A percentile compares a stretch with the other conserved stretches of the same genome.
phyloP scores from a whole-genome alignment of 2,888 invertebrate genomes.

The Amiota minor region DNA sequence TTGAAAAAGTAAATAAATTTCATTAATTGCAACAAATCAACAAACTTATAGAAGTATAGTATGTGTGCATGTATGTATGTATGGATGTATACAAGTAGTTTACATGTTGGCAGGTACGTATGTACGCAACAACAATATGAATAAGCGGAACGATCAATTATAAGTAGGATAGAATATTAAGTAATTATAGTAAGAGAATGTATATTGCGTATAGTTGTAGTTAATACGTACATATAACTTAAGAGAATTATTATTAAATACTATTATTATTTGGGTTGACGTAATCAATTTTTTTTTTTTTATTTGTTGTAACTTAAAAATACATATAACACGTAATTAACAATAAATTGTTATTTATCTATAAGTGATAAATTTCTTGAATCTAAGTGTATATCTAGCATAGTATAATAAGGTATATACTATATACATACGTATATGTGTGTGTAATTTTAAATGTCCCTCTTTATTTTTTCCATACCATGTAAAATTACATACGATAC shows the following conservation, averaged over 20 bases:
- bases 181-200: too few species aligned
- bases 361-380: slow-evolving; percentile 21
- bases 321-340: slow-evolving; percentile 1
- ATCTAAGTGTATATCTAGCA: background rate
- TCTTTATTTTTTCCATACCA: background rate
- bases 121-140: slow-evolving; percentile 1
- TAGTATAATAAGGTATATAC: too few species aligned
- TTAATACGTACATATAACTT: background rate
- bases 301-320: background rate
- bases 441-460: slow-evolving; percentile 9
- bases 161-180: too few species aligned
- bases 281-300: background rate
- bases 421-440: background rate
- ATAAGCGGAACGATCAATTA: too few species aligned
- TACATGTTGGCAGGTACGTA: background rate
- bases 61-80: background rate
- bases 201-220: too few species aligned
- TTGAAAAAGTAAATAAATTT: slow-evolving; percentile 10
- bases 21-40: slow-evolving; percentile 12
- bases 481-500: slow-evolving; percentile 13
- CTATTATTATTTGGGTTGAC: background rate
- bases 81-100: slow-evolving; percentile 21
- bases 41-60: background rate
- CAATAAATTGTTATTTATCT: slow-evolving; percentile 1
- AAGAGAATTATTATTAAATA: background rate